phyloP scores from a whole-genome alignment of 2,888 invertebrate genomes.

The Nomada flava region DNA sequence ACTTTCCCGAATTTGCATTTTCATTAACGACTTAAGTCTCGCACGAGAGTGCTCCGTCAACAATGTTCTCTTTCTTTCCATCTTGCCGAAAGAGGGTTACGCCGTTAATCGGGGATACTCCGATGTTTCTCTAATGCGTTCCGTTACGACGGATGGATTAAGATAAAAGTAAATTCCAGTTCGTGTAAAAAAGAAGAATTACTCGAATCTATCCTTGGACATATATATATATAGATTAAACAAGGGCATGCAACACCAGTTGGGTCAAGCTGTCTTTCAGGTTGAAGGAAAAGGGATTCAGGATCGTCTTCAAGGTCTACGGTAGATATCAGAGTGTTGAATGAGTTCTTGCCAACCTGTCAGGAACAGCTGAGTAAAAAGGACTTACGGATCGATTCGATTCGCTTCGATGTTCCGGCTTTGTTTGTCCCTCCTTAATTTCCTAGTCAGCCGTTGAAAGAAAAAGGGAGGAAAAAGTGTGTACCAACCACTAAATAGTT shows the following conservation, averaged over 20 bases:
- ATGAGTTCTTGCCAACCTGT: conserved; percentile 34
- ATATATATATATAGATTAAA: background rate
- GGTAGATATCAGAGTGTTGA: conserved; percentile 48
- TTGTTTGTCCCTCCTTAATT: conserved; percentile 10
- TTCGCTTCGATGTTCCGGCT: background rate
- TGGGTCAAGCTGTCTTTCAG: background rate
- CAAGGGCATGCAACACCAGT: background rate
- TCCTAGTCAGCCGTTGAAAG: background rate
- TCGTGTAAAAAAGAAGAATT: background rate
- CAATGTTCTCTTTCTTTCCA: conserved; percentile 21
- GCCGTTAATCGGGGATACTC: conserved; percentile 37
- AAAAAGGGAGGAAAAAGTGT: background rate
- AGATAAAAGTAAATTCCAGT: conserved; percentile 1
- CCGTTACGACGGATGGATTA: background rate
- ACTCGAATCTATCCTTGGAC: background rate
- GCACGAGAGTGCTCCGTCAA: conserved; percentile 54
- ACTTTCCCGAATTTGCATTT: conserved; percentile 64
- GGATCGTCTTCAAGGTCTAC: conserved; percentile 59
- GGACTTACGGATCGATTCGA: conserved; percentile 57
- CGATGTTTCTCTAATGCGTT: background rate
- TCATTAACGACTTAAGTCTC: conserved; percentile 66
- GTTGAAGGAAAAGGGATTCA: conserved; percentile 59
- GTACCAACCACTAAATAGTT: conserved; percentile 28
- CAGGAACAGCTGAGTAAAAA: conserved; percentile 6
- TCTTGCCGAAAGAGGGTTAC: background rate